phyloP scores from a whole-genome alignment of 2,888 invertebrate species.

The Quadroppia sp. region DNA sequence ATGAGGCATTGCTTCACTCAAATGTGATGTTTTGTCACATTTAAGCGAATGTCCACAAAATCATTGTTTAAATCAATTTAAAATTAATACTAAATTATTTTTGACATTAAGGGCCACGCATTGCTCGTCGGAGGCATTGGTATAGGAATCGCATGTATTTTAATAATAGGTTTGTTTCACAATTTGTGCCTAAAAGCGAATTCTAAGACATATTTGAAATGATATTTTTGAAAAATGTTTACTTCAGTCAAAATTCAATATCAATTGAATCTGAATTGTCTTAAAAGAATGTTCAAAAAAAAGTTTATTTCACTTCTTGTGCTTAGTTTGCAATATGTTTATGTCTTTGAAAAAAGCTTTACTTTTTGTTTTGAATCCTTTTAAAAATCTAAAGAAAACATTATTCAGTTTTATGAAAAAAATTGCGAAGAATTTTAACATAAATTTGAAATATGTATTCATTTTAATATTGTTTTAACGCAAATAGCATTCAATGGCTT shows the following conservation, averaged over 20 bases:
- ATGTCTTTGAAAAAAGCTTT: not conserved
- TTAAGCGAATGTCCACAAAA: too few species aligned
- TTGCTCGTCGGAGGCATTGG: constrained; percentile 74
- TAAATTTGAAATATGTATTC: not conserved
- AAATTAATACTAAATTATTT: constrained; percentile 55
- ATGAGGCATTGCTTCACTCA: not conserved
- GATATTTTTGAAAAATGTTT: too few species aligned
- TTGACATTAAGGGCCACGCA: constrained; percentile 68
- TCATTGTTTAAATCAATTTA: constrained; percentile 10
- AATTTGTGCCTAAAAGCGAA: not conserved
- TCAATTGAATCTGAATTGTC: not conserved
- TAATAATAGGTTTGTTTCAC: constrained; percentile 63
- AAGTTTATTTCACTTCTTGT: not conserved
- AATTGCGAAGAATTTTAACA: not conserved
- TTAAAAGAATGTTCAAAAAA: too few species aligned
- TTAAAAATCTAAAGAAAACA: not conserved
- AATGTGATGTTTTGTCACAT: too few species aligned
- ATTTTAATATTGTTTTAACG: too few species aligned
- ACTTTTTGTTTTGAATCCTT: not conserved
- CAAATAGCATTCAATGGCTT: not conserved
- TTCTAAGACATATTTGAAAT: too few species aligned
- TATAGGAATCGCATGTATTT: constrained; percentile 73
- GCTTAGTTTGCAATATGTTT: constrained; percentile 2
- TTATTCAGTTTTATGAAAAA: not conserved
- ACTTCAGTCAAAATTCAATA: too few species aligned